A percentile compares a stretch with the other conserved stretches of the same genome.
Evolutionary conservation across 2,113 vertebrate species (phyloP).

Genomic region (Phaethornis superciliosus): DNA sequence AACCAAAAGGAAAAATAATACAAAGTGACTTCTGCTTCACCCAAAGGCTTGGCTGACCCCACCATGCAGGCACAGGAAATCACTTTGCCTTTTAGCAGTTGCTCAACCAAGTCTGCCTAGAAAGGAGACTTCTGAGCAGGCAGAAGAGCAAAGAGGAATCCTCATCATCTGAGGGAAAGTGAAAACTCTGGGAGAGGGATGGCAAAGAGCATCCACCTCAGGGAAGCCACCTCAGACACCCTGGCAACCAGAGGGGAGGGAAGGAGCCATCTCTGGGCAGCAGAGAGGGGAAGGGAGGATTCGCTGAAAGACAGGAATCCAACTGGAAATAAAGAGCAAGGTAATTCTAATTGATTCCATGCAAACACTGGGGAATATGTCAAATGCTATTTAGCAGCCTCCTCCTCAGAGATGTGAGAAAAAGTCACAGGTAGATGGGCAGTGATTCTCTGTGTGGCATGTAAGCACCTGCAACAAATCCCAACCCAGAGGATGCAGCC

Average conservation of each 20-base stretch:
- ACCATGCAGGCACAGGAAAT: not conserved
- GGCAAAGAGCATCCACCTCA: constrained; percentile 23
- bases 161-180: not conserved
- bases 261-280: not conserved
- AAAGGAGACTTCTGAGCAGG: not conserved
- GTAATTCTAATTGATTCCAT: fast-evolving
- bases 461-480: fast-evolving
- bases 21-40: constrained; percentile 7
- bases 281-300: not conserved
- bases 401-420: fast-evolving
- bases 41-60: not conserved
- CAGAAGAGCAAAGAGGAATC: constrained; percentile 4
- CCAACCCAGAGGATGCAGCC: not conserved
- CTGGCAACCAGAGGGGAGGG: constrained; percentile 34
- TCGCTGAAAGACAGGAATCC: not conserved
- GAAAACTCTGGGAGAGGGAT: not conserved
- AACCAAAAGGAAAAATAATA: not conserved
- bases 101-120: not conserved
- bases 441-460: fast-evolving
- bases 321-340: not conserved
- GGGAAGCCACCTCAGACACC: constrained; percentile 48
- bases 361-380: not conserved
- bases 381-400: not conserved
- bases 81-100: not conserved
- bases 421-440: not conserved